These are phyloP conservation scores for Podarcis raffonei DNA, from an alignment of 2,113 vertebrate genomes.

Conservation along the genomic window DNA sequence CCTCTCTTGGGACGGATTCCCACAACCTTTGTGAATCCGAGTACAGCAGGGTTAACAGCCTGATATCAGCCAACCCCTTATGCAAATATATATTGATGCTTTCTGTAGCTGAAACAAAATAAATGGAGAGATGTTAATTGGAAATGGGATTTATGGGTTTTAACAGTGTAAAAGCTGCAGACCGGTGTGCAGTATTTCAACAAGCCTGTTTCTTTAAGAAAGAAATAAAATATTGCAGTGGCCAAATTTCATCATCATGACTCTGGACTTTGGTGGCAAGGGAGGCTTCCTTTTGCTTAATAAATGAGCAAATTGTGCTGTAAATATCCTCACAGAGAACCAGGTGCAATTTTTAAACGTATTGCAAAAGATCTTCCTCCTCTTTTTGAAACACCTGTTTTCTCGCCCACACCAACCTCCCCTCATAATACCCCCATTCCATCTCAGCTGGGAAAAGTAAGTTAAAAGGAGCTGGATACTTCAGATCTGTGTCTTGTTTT, in stretches of 20 bases:
- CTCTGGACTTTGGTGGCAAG: constrained; percentile 28
- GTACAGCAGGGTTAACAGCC: neutral
- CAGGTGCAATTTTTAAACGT: constrained; percentile 25
- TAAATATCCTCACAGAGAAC: constrained; percentile 54
- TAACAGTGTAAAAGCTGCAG: constrained; percentile 39
- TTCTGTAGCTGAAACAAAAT: constrained; percentile 46
- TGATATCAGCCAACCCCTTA: neutral
- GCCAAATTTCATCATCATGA: constrained; percentile 48
- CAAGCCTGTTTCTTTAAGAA: constrained; percentile 39
- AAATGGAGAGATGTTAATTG: constrained; percentile 50
- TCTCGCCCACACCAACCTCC: neutral
- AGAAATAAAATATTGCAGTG: constrained; percentile 22
- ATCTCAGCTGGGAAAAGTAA: constrained; percentile 1
- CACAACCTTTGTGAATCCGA: neutral
- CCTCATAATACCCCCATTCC: constrained; percentile 18
- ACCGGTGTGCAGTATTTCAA: constrained; percentile 48
- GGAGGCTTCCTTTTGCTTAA: constrained; percentile 55
- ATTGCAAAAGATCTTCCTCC: constrained; percentile 50
- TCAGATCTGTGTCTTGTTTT: neutral
- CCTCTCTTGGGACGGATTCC: neutral
- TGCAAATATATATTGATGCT: constrained; percentile 32
- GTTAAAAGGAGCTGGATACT: neutral
- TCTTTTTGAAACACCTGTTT: constrained; percentile 51
- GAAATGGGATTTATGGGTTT: constrained; percentile 52
- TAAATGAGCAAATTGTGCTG: constrained; percentile 39